Evolutionary conservation across 2,888 invertebrate genomes (phyloP), one percentile per base, ranked within the genome.

Genomic region (Nipponacmea schrenckii): DNA sequence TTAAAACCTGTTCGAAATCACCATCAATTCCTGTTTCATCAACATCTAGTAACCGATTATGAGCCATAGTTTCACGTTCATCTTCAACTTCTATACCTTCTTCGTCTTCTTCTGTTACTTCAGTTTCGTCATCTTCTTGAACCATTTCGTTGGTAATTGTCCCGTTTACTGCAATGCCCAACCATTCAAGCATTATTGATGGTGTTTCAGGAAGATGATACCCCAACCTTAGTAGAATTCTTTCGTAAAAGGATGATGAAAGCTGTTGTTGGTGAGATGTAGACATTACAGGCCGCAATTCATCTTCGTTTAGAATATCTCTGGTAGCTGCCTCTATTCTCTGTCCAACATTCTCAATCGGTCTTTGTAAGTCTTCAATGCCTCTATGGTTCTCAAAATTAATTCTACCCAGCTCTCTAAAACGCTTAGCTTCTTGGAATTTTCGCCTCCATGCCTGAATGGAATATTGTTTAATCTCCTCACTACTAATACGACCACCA

Each of bases 401-500:
- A 24, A 56, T 24, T 14, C 56, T 56, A 56, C 20, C 56, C 0
- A 56, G 24, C 7, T 56, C 14, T 15, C 24, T 56, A 14, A 24
- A 56, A 10, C 24, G 56, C 2, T 24, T 24, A 8, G 8, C 56
- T 12, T 56, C 56, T 20, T 14, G 64, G 26, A 27, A 20, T 27
- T 10, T 64, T 64, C 15, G 8, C 1, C 27, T 64, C 64, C 64
- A 64, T 31, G 31, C 24, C 15, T n/a, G 20, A 10, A 74, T 15
- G 14, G 31, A 26, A 67, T 68, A 86, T n/a, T 74, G 69, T 67
- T 84, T 73, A 15, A 87, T 77, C 2, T 65, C 39, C 39, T 77
- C 77, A 48, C 74, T 81, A 27, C 79, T 80, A 67, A 84, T 83
- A 67, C 86, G 70, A 2, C 85, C 85, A 4, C 88, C 88, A 48